These are phyloP conservation scores for Calephelis nemesis DNA, from an alignment of 1,140 invertebrate species.

Conservation along the genomic window DNA sequence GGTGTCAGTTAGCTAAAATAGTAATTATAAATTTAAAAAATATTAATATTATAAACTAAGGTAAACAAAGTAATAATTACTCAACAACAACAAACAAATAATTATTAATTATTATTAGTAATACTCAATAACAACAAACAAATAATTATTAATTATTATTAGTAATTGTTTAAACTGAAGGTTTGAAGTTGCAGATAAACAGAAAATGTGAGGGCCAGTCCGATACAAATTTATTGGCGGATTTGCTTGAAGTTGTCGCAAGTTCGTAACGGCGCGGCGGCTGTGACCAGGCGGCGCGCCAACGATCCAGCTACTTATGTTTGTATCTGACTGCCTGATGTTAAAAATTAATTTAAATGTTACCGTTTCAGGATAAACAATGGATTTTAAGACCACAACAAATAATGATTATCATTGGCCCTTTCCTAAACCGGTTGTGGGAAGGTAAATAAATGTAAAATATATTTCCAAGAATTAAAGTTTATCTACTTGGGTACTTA, in stretches of 20 bases:
- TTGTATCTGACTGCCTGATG: too few relatives aligned
- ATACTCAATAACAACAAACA: not conserved
- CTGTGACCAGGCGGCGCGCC: too few relatives aligned
- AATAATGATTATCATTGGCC: slow-evolving; percentile 80
- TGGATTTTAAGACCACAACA: slow-evolving; percentile 72
- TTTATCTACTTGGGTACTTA: too few relatives aligned
- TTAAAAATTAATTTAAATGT: not conserved
- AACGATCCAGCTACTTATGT: too few relatives aligned
- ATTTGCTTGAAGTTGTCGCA: too few relatives aligned
- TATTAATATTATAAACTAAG: slow-evolving; percentile 58
- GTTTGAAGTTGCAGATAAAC: not conserved
- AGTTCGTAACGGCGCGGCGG: too few relatives aligned
- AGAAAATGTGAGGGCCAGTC: not conserved
- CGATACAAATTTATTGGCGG: too few relatives aligned
- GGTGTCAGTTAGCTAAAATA: slow-evolving; percentile 69
- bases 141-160: too few relatives aligned
- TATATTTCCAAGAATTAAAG: not conserved
- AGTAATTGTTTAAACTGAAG: too few relatives aligned
- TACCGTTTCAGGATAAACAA: slow-evolving; percentile 40
- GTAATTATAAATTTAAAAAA: slow-evolving; percentile 73
- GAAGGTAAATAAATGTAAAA: slow-evolving; percentile 58
- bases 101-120: too few relatives aligned
- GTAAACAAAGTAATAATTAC: slow-evolving; percentile 26
- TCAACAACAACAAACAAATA: not conserved
- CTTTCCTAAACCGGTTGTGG: slow-evolving; percentile 75